Evolutionary conservation across 2,797 vertebrate species (phyloP), one percentile per base, ranked within the genome.

Genomic region (Lophius americanus): DNA sequence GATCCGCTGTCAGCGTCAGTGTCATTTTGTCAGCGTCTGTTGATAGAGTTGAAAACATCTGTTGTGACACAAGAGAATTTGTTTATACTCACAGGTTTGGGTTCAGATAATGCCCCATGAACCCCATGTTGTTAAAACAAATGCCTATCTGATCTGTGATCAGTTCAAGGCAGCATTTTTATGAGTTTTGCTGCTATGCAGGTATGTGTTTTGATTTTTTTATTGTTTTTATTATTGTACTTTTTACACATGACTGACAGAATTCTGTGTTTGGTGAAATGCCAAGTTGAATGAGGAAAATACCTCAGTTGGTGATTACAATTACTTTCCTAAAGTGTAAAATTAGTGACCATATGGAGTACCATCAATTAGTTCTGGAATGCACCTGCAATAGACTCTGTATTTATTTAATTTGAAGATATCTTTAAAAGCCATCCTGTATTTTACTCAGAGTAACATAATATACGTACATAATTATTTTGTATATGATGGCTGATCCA

Each of bases 371-470:
- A 36, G 51, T 79, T 85, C 78, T 88, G 84, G 79, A 87, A 84
- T 70, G 68, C 80, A 88, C 79, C 79, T 85, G 72, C 82, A 87
- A 84, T 75, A 47, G 49, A 78, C 75, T 87, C 56, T 82, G 90
- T 87, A 91, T 88, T 91, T 89, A 89, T 92, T 86, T 85, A 67
- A 72, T 89, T 90, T 78, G 72, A 85, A 89, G 78, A 89, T 64
- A 81, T 80, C 91, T 87, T 87, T 76, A 47, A 85, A 80, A 70
- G 62, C 37, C 57, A 6, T 84, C 68, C 75, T 67, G 81, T 71
- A 73, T 82, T 87, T 87, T 80, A 80, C 85, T 71, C 65, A 79
- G 70, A 90, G 80, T 80, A 84, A 76, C 79, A 81, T 83, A 68
- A 70, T 73, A 62, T 56, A 63, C 46, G 68, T 73, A 64, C 67